Evolutionary conservation across 1,140 invertebrate species (phyloP), one percentile per base, ranked within the genome.

Genomic region (Aphidius ervi): DNA sequence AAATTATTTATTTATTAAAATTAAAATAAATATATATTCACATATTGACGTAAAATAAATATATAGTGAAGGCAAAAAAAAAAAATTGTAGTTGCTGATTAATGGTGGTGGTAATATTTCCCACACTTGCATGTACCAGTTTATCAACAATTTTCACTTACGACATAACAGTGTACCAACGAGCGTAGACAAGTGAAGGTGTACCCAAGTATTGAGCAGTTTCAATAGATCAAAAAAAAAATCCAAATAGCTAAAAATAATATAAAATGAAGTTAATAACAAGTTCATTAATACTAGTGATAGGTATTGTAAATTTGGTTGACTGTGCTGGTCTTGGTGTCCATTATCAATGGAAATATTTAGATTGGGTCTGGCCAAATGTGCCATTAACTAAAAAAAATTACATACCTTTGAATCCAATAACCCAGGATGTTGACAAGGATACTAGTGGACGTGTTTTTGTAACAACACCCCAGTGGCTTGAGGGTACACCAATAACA

Each of bases 381-480:
- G 67, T 75, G 8, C 58, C 59, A 20, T 43, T 74, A 37, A 69
- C 73, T 1, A 71, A 66, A 6, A 75, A 70, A 60, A 71, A 74
- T 42, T 75, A 70, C 48, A 78, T 70, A 39, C 39, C 75, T 3
- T 77, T 75, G 16, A 80, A 80, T 63, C 54, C 77, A 23, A 74
- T 79, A 37, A 69, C 75, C 0, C 76, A 78, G 59, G 78, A 80
- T 23, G 75, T 80, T 5, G 78, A 79, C 58, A 63, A 78, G 52
- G 76, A 78, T 49, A 68, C 61, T 46, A 67, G 65, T 31, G 74
- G 74, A 5, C 72, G 78, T 23, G 59, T 81, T 9, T 82, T 81
- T 57, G 70, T 82, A 23, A 80, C 80, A 9, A 75, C 71, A 53
- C 80, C 80, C 7, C 75, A 76, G 58, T 80, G 78, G 78, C 66